Conservation (phyloP, 1,140 invertebrate species). For the Eurosta solidaginis region DNA sequence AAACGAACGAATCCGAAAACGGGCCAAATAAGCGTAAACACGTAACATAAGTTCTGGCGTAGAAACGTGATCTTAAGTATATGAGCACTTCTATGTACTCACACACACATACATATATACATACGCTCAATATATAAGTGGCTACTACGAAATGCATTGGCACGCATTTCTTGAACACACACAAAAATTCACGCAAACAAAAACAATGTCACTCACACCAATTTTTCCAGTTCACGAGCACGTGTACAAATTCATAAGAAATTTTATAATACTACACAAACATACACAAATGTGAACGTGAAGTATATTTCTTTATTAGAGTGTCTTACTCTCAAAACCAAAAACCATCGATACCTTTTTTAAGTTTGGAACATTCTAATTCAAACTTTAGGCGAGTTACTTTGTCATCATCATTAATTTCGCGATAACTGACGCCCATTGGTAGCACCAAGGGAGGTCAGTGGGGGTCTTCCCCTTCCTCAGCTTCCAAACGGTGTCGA, state of each 20-base stretch:
- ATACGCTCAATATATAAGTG: neutral
- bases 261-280: neutral
- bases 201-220: neutral
- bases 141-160: neutral
- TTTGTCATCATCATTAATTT: too few species aligned
- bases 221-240: neutral
- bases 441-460: too few species aligned
- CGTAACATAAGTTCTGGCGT: neutral
- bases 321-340: too few species aligned
- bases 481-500: too few species aligned
- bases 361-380: too few species aligned
- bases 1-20: neutral
- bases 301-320: neutral
- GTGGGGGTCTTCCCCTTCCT: too few species aligned
- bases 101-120: neutral
- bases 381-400: too few species aligned
- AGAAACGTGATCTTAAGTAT: neutral
- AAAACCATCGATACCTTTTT: too few species aligned
- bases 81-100: neutral
- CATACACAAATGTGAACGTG: neutral
- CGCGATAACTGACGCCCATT: too few species aligned
- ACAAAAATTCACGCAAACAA: neutral
- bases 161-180: neutral
- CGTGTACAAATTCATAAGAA: neutral
- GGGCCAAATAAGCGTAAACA: neutral